phyloP scores from a whole-genome alignment of 2,797 vertebrate genomes.

The Amblyopsis hoosieri region DNA sequence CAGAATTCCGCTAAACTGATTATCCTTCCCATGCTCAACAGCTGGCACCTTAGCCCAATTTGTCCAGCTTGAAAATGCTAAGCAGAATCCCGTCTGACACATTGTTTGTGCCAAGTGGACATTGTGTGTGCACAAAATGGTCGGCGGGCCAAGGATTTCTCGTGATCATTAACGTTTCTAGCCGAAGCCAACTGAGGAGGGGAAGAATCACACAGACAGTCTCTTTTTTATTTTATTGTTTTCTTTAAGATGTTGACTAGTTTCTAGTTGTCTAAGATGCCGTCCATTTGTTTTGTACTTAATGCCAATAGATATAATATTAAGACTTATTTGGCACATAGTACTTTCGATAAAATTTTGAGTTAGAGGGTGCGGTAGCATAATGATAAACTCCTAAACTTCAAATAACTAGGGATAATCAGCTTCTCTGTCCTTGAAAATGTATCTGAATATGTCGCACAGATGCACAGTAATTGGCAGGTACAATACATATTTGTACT shows the following conservation, averaged over 20 bases:
- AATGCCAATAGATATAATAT: background rate
- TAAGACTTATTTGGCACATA: background rate
- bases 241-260: no score
- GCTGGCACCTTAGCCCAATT: conserved; percentile 62
- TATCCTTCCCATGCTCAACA: conserved; percentile 59
- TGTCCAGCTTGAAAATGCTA: conserved; percentile 60
- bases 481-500: no score
- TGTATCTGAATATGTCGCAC: no score
- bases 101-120: conserved; percentile 54
- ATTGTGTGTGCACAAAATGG: conserved; percentile 55
- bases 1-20: conserved; percentile 63
- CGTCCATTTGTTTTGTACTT: no score
- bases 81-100: conserved; percentile 48
- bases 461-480: no score
- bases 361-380: background rate
- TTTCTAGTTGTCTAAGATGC: no score
- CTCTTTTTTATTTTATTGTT: no score
- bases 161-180: conserved; percentile 65
- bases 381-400: no score
- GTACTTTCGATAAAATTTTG: background rate
- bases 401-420: no score
- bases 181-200: conserved; percentile 51
- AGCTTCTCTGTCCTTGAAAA: no score
- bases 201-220: conserved; percentile 56
- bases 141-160: conserved; percentile 60